These are phyloP conservation scores for Otolemur garnettii DNA, from an alignment of 2,113 vertebrate species.

Conservation along the genomic window DNA sequence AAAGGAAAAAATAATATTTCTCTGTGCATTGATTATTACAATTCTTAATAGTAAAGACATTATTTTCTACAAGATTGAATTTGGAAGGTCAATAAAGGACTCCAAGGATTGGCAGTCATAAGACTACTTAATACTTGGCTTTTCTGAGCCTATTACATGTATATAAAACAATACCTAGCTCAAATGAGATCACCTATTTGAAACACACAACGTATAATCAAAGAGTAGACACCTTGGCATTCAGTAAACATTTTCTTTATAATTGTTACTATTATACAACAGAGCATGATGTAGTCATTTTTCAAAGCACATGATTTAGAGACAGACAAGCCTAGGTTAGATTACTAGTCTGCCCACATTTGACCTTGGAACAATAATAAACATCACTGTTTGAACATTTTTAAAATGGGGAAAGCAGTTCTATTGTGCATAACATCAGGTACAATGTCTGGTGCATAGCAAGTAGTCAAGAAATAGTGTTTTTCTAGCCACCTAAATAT, in stretches of 20 bases:
- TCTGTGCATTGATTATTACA: neutral
- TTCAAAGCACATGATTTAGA: slow-evolving; percentile 21
- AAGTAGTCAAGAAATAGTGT: neutral
- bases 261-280: slow-evolving; percentile 38
- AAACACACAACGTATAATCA: slow-evolving; percentile 47
- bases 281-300: slow-evolving; percentile 34
- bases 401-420: neutral
- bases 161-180: slow-evolving; percentile 25
- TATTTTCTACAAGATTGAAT: slow-evolving; percentile 38
- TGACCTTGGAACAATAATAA: neutral
- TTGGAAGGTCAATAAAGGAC: neutral
- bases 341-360: neutral
- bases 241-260: slow-evolving; percentile 38
- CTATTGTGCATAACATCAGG: neutral
- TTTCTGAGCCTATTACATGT: neutral
- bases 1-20: neutral
- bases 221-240: slow-evolving; percentile 6
- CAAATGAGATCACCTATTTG: slow-evolving; percentile 52
- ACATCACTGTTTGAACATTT: neutral
- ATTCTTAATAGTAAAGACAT: neutral
- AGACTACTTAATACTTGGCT: slow-evolving; percentile 3
- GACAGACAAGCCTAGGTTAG: neutral
- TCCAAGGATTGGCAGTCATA: neutral
- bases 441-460: neutral
- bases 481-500: neutral